Evolutionary conservation across 1,140 invertebrate genomes (phyloP).

Genomic region (Pinna nobilis): DNA sequence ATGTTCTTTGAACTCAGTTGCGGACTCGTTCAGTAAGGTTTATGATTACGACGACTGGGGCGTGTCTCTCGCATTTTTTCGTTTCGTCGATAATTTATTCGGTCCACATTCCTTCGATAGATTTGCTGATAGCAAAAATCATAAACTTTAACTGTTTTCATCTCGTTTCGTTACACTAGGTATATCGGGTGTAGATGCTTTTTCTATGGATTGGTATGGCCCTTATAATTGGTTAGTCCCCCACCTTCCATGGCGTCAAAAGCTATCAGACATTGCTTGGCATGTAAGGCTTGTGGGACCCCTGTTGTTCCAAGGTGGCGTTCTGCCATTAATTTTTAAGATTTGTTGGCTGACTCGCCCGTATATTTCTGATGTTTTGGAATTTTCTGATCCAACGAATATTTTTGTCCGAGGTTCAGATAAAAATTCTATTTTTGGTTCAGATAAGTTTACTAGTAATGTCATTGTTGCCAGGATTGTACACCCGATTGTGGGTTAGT

Average conservation of each 20-base stretch:
- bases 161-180: not conserved
- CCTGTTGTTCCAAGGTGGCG: constrained; percentile 4
- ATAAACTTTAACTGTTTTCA: constrained; percentile 4
- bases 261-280: not conserved
- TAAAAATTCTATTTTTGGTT: not conserved
- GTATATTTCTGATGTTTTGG: not conserved
- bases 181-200: constrained; percentile 5
- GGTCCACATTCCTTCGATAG: constrained; percentile 1
- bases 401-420: not conserved
- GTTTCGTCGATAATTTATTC: not conserved
- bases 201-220: not conserved
- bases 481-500: no score
- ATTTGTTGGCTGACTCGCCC: no score
- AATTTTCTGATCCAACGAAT: not conserved
- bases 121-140: not conserved
- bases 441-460: no score
- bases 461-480: no score
- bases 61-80: not conserved
- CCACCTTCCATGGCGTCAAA: not conserved
- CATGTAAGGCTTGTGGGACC: not conserved
- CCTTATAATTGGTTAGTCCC: constrained; percentile 28
- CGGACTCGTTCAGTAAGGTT: not conserved
- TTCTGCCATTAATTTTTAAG: not conserved
- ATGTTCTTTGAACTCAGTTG: not conserved
- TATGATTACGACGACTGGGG: constrained; percentile 20